These are phyloP conservation scores for Vesta saturnalis DNA, from an alignment of 2,888 invertebrate species.

Conservation along the genomic window DNA sequence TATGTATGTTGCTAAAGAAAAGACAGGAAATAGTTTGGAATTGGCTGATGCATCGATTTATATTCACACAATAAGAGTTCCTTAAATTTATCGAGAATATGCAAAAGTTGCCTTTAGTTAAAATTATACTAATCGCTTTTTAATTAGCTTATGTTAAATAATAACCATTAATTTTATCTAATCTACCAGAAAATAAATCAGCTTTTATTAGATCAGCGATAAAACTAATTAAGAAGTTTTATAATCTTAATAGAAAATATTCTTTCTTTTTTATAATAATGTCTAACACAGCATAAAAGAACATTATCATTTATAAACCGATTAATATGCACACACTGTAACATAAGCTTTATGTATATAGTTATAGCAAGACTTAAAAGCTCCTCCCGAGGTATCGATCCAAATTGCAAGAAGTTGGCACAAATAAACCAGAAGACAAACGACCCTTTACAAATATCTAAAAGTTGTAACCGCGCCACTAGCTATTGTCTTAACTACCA, in stretches of 20 bases:
- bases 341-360: constrained; percentile 30
- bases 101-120: neutral
- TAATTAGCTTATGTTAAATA: constrained; percentile 1
- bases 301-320: constrained; percentile 18
- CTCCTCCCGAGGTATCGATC: constrained; percentile 30
- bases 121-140: constrained; percentile 1
- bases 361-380: constrained; percentile 19
- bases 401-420: constrained; percentile 25
- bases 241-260: neutral
- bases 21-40: too few relatives aligned
- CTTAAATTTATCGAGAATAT: neutral
- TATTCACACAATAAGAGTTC: neutral
- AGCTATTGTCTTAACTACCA: constrained; percentile 23
- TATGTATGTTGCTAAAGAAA: too few relatives aligned
- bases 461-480: constrained; percentile 25
- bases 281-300: constrained; percentile 5
- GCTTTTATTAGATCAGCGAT: neutral
- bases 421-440: constrained; percentile 45
- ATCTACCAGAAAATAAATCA: neutral
- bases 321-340: constrained; percentile 32
- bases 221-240: constrained; percentile 2
- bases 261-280: neutral
- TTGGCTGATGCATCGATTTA: too few relatives aligned
- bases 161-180: neutral
- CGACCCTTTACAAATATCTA: constrained; percentile 44